These are phyloP conservation scores for Hyles lineata DNA, from an alignment of 2,888 invertebrate genomes.

Conservation along the genomic window DNA sequence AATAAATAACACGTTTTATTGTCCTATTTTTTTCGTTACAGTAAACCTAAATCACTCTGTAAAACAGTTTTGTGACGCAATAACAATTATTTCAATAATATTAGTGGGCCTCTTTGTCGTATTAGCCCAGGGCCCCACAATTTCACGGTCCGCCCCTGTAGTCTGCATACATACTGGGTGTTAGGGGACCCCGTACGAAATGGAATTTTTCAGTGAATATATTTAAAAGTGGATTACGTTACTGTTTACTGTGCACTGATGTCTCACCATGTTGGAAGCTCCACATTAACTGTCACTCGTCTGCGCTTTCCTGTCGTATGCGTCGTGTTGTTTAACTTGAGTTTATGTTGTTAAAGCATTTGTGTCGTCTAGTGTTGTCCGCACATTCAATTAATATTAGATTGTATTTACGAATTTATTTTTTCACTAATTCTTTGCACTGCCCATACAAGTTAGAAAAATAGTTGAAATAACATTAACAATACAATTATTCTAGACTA, in stretches of 20 bases:
- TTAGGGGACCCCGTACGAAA: too few species aligned
- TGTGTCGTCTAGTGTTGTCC: constrained; percentile 23
- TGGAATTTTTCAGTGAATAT: not conserved
- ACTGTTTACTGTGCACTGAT: constrained; percentile 15
- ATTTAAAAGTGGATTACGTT: constrained; percentile 8
- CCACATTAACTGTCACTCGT: constrained; percentile 20
- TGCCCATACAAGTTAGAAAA: not conserved
- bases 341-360: constrained; percentile 3
- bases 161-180: too few species aligned
- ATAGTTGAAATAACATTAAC: not conserved
- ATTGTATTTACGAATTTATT: not conserved
- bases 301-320: not conserved
- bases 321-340: constrained; percentile 5
- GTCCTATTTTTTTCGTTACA: too few species aligned
- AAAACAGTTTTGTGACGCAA: too few species aligned
- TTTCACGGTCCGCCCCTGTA: too few species aligned
- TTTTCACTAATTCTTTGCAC: not conserved
- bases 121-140: too few species aligned
- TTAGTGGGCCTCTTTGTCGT: too few species aligned
- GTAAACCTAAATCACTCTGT: too few species aligned
- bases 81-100: too few species aligned
- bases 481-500: not conserved
- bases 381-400: constrained; percentile 5
- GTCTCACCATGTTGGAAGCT: not conserved
- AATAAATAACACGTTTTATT: too few species aligned